Evolutionary conservation across 2,888 invertebrate genomes (phyloP).

Genomic region (Microplitis deprimator): DNA sequence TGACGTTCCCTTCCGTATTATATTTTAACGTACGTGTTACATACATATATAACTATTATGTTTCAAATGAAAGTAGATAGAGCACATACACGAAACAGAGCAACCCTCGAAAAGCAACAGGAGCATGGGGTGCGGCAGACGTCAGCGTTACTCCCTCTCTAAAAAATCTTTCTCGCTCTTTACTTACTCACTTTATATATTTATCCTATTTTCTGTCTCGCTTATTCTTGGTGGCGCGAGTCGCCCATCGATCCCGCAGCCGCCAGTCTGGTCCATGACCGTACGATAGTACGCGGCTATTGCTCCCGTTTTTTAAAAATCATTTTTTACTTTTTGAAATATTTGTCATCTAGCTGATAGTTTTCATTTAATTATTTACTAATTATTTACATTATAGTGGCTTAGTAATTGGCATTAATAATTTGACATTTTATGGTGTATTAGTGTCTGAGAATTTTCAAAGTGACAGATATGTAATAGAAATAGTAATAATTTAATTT

Average conservation of each 20-base stretch:
- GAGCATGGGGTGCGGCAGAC: not conserved
- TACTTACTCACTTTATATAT: slow-evolving; percentile 7
- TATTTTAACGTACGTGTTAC: not conserved
- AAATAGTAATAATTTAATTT: not conserved
- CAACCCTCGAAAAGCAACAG: not conserved
- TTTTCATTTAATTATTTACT: too few species aligned
- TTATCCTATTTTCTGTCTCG: slow-evolving; percentile 15
- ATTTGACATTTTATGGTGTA: too few species aligned
- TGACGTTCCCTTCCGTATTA: not conserved
- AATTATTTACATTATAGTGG: too few species aligned
- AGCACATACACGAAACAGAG: not conserved
- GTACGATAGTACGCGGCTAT: slow-evolving; percentile 1
- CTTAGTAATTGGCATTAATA: too few species aligned
- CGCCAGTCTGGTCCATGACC: slow-evolving; percentile 66
- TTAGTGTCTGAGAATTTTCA: not conserved
- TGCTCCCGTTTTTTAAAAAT: not conserved
- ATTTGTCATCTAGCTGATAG: not conserved
- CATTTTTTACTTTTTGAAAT: not conserved
- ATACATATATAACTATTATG: not conserved
- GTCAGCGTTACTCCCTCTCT: not conserved
- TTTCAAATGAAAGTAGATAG: not conserved
- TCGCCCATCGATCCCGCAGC: slow-evolving; percentile 64
- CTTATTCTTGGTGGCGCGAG: slow-evolving; percentile 36
- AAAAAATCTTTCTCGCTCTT: not conserved
- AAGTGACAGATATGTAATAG: not conserved